Base-by-base conservation (phyloP, 2,888 invertebrate species). In the Melanostoma scalare region DNA sequence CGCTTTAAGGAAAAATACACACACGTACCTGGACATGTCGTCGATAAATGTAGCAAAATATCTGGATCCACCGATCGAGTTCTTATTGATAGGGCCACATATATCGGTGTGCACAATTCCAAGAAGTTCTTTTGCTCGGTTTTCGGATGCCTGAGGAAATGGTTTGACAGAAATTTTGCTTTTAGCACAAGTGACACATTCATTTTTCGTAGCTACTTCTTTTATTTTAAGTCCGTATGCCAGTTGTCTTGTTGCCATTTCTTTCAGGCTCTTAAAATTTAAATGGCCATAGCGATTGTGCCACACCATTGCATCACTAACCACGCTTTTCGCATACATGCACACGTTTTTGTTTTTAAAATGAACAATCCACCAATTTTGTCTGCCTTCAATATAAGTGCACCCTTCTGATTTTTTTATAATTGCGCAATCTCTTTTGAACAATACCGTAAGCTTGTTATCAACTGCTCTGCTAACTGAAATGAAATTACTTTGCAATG, bases 11-110 rank as follows among this genome's bases (percentile, higher is more conserved):
- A 81, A 81, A 50, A 53, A 72, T 2, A 72, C 48, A 31, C 31
- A 68, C 3, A 79, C 6, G n/a, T n/a, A 38, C 1, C 61, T 30
- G 6, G 73, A 76, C 20, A 52, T 48, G 6, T 75, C 74, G 33
- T 80, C 80, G 9, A 71, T 69, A 53, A 65, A 71, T 5, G 65
- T 75, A 3, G 52, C 52, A 44, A 80, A 80, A 56, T 75, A 80
- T n/a, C 46, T 30, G 9, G 58, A 40, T 4, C 72, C 76, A 31
- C 75, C 73, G 6, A 65, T 42, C 0, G 69, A 85, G 8, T 5
- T 53, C 40, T 53, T 53, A 2, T 48, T 60, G 0, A 81, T 35
- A 20, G 69, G 73, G 10, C 80, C 73, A 35, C 69, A 85, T 10
- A 85, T 61, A 48, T 75, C 74, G 5, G 73, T 77, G 44, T 81